Base-by-base conservation (phyloP, 2,113 vertebrate genomes). In the crab-eating macaque (Macaca fascicularis) region DNA sequence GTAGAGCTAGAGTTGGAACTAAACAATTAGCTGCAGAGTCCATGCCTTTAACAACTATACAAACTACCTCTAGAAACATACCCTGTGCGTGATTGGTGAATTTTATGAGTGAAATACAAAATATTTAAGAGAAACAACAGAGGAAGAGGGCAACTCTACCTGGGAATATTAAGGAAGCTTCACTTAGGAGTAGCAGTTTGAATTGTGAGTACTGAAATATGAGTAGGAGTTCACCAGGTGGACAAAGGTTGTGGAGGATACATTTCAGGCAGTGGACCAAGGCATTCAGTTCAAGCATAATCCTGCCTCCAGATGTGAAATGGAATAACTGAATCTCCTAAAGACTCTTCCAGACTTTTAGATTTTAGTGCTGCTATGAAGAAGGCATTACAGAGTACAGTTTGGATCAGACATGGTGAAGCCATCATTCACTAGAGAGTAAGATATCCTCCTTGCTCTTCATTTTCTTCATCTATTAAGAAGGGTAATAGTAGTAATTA, bases 51-150 rank as follows among this genome's bases (percentile, higher is more conserved):
- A 59, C 40, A 43, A 48, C 59, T 52, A 70, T 14, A 27, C 69
- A 70, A 43, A 50, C 16, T 5, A 16, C 35, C 25, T 74, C 86
- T 9, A 81, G 61, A 43, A 81, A 76, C 14, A 85, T 1, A 78
- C 7, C 1, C 0, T 50, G 13, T 43, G 35, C 11, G 4, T 13
- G 75, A 57, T 0, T 1, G 7, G 4, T 45, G 6, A 3, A 55
- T n/a, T 69, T 48, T 40, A 57, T 57, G 40, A 30, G 4, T 57
- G 55, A 82, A 88, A 75, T 38, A 20, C 6, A 89, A 81, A 32
- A 50, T 12, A 27, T 8, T 25, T 43, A 76, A n/a, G 40, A 69
- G 45, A 20, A 87, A 48, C 38, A 48, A 75, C 13, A 19, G 43
- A 69, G 13, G 35, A 96, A 78, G 35, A 35, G 13, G n/a, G 16